phyloP scores from a whole-genome alignment of 2,113 vertebrate genomes.

The Sakesphorus luctuosus region DNA sequence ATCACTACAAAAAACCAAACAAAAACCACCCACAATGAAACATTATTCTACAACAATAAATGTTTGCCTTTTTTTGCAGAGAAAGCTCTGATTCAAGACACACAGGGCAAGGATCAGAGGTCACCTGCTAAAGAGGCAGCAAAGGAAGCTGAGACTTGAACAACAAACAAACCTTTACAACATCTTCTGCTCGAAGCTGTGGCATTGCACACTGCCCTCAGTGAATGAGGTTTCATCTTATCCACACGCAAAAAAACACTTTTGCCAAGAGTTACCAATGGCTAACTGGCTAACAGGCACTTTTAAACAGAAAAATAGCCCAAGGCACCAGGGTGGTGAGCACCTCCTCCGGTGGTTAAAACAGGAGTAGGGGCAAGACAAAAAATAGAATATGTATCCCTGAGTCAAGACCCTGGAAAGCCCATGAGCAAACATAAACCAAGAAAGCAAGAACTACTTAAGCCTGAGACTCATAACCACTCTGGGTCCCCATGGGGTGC shows the following conservation, averaged over 20 bases:
- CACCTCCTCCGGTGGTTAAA: background rate
- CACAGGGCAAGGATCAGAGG: background rate
- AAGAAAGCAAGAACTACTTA: background rate
- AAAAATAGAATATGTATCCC: background rate
- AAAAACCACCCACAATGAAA: background rate
- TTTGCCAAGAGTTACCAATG: background rate
- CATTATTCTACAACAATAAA: background rate
- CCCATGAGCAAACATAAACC: background rate
- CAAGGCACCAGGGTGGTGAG: background rate
- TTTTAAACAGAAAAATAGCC: background rate
- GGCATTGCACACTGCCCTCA: constrained; percentile 11
- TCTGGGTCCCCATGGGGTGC: constrained; percentile 39
- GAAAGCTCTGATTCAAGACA: background rate
- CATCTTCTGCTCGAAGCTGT: background rate
- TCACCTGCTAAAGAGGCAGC: background rate
- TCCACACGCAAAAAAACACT: background rate
- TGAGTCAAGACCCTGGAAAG: background rate
- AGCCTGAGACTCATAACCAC: constrained; percentile 13
- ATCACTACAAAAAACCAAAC: background rate
- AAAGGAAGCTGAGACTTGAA: background rate
- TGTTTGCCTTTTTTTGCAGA: background rate
- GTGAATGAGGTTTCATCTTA: background rate
- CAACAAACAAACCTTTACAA: background rate
- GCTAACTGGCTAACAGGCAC: background rate
- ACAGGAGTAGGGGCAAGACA: background rate